Evolutionary conservation across 2,888 invertebrate genomes (phyloP).

Genomic region (Drosophila eohydei): DNA sequence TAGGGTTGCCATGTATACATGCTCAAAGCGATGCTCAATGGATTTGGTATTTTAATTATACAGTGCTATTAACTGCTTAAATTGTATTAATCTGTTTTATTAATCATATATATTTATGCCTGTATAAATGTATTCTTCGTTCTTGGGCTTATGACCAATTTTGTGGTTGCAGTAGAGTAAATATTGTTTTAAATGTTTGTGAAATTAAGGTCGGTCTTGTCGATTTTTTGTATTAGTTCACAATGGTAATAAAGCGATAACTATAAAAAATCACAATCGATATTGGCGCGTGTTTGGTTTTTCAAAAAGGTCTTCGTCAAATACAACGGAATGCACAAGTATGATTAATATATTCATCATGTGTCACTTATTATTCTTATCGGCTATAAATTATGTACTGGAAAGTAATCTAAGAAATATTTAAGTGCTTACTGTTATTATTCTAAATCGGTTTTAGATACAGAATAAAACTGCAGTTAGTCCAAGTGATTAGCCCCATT

Average conservation of each 20-base stretch:
- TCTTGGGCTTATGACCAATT: background rate
- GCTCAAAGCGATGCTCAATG: background rate
- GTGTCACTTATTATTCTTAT: background rate
- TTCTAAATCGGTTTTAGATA: conserved; percentile 18
- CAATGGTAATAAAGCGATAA: background rate
- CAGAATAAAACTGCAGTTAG: conserved; percentile 6
- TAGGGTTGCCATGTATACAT: conserved; percentile 39
- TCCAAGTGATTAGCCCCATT: conserved; percentile 11
- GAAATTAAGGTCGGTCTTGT: background rate
- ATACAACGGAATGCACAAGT: background rate
- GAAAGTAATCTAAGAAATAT: background rate
- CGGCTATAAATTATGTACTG: background rate
- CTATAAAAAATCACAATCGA: background rate
- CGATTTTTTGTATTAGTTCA: background rate
- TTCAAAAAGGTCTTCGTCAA: background rate
- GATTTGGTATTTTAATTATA: conserved; percentile 29
- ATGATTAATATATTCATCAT: background rate
- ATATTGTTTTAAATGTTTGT: background rate
- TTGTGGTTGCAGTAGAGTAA: background rate
- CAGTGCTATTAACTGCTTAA: background rate
- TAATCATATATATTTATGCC: background rate
- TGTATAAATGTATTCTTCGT: background rate
- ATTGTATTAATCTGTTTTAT: background rate
- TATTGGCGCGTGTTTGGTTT: background rate
- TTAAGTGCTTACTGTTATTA: background rate